These are phyloP conservation scores for Heliconius ethilla DNA, from an alignment of 2,888 invertebrate genomes.

Conservation along the genomic window DNA sequence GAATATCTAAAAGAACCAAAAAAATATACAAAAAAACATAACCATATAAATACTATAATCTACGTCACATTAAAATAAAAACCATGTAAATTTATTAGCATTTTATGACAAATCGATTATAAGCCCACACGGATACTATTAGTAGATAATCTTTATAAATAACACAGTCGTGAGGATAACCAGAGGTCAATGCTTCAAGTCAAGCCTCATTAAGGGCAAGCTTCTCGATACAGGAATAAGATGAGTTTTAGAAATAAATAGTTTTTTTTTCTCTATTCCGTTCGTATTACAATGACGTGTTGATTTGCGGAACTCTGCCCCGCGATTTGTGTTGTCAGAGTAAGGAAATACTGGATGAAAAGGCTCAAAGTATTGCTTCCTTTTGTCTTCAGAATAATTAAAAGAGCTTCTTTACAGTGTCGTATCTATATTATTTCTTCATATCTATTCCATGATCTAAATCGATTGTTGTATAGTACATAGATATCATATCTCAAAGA, in stretches of 20 bases:
- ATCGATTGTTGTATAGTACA: neutral
- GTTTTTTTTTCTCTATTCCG: too few relatives aligned
- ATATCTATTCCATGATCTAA: neutral
- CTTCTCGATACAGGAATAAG: constrained; percentile 4
- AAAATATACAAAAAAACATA: neutral
- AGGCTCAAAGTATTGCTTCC: too few relatives aligned
- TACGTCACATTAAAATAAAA: neutral
- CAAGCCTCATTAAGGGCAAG: constrained; percentile 12
- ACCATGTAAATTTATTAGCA: neutral
- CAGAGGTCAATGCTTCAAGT: constrained; percentile 23
- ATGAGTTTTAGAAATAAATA: neutral
- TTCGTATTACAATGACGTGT: neutral
- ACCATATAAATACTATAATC: neutral
- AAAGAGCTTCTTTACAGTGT: too few relatives aligned
- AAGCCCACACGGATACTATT: constrained; percentile 29
- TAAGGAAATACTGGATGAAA: too few relatives aligned
- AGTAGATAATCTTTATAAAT: constrained; percentile 22
- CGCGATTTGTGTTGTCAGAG: neutral
- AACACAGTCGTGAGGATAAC: constrained; percentile 22
- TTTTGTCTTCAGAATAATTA: too few relatives aligned
- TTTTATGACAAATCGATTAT: constrained; percentile 22
- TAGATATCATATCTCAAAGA: neutral
- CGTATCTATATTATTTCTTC: too few relatives aligned
- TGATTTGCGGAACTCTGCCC: neutral
- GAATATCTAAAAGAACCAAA: neutral